A percentile compares a stretch with the other conserved stretches of the same genome.
Evolutionary conservation across 1,140 invertebrate genomes (phyloP).

Genomic region (Lamellibrachia luymesi): DNA sequence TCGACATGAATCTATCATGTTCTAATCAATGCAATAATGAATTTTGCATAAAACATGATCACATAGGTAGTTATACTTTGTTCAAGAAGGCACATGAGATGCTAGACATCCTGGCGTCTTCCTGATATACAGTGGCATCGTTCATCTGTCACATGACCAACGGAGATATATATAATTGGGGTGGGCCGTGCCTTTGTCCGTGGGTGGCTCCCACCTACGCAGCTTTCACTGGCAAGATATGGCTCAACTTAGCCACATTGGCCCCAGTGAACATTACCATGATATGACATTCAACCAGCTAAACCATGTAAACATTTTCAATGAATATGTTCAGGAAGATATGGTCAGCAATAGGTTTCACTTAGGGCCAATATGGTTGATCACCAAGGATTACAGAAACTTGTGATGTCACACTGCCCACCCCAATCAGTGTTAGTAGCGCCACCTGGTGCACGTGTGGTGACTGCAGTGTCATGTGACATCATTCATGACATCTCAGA

Average conservation of each 20-base stretch:
- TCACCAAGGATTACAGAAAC: not conserved
- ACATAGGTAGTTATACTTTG: not conserved
- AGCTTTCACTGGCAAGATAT: not conserved
- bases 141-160: not conserved
- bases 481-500: not conserved
- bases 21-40: not conserved
- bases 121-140: too few relatives aligned
- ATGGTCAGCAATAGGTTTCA: not conserved
- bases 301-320: not conserved
- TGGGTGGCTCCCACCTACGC: not conserved
- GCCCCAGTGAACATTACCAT: not conserved
- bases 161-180: not conserved
- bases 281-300: not conserved
- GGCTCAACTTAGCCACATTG: not conserved
- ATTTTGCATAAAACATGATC: not conserved
- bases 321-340: not conserved
- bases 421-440: not conserved
- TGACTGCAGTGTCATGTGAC: not conserved
- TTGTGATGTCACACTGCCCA: not conserved
- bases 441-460: not conserved
- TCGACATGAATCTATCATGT: not conserved
- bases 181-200: not conserved
- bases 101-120: not conserved
- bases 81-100: not conserved
- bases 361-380: not conserved